Evolutionary conservation across 2,888 invertebrate genomes (phyloP).

Genomic region (Drosophila kuntzei): DNA sequence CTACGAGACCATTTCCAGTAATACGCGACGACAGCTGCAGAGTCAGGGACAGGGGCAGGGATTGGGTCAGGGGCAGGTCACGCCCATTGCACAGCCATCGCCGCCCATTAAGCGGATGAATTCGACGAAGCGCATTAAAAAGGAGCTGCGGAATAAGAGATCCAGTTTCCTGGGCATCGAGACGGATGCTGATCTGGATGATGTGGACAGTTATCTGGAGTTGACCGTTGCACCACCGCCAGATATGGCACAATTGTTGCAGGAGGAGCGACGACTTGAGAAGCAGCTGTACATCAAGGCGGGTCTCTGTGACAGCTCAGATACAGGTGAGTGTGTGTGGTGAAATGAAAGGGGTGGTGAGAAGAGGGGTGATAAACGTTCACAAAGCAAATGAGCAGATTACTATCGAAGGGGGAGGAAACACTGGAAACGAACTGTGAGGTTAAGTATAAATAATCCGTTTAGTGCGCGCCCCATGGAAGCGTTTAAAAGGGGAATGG

Average conservation of each 20-base stretch:
- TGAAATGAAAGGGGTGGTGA: background rate
- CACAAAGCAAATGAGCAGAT: conserved; percentile 37
- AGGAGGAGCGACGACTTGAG: conserved; percentile 92
- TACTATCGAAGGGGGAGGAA: conserved; percentile 3
- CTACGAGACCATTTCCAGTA: conserved; percentile 83
- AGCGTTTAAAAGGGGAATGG: conserved; percentile 8
- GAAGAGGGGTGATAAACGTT: conserved; percentile 40
- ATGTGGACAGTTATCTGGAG: conserved; percentile 89
- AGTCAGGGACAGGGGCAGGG: conserved; percentile 19
- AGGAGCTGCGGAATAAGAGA: conserved; percentile 93
- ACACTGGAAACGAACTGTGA: conserved; percentile 34
- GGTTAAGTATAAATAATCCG: conserved; percentile 78
- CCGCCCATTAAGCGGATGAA: conserved; percentile 90
- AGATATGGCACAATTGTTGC: conserved; percentile 92
- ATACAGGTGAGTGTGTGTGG: conserved; percentile 85
- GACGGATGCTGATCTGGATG: conserved; percentile 87
- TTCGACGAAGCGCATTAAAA: conserved; percentile 93
- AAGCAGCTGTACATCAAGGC: conserved; percentile 91
- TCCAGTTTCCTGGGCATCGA: conserved; percentile 95
- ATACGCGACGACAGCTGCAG: conserved; percentile 56
- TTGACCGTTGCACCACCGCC: conserved; percentile 90
- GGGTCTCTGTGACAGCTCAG: conserved; percentile 89
- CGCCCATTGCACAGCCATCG: conserved; percentile 62
- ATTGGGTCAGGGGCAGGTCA: conserved; percentile 17
- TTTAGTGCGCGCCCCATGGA: conserved; percentile 62